phyloP scores from a whole-genome alignment of 2,797 vertebrate genomes.

The Poecilia velifera region DNA sequence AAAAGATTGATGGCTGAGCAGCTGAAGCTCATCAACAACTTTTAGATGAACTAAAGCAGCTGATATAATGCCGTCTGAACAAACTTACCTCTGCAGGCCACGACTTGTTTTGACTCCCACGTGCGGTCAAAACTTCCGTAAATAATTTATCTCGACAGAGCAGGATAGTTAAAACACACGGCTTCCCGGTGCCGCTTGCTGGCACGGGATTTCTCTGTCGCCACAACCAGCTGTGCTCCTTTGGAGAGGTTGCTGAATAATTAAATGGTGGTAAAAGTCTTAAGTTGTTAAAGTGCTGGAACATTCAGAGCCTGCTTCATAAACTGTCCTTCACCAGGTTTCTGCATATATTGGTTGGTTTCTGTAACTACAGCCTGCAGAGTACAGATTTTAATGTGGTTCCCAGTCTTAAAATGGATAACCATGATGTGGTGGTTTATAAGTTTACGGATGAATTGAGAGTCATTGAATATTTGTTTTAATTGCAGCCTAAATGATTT shows the following conservation, averaged over 20 bases:
- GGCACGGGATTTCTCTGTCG: conserved; percentile 2
- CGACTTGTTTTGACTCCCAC: conserved; percentile 47
- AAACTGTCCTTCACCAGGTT: background rate
- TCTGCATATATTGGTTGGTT: background rate
- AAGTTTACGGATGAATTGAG: background rate
- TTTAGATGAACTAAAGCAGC: background rate
- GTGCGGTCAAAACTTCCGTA: conserved; percentile 52
- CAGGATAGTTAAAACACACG: conserved; percentile 53
- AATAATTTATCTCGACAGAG: conserved; percentile 66
- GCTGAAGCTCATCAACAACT: conserved; percentile 31
- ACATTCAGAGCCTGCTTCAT: background rate
- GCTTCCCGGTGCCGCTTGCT: conserved; percentile 15
- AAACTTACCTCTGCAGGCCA: conserved; percentile 41
- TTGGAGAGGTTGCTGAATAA: background rate
- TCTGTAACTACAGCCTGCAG: background rate
- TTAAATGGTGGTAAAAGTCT: background rate
- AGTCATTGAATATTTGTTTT: too few species aligned
- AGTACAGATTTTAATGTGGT: background rate
- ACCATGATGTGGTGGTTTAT: background rate
- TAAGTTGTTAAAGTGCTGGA: background rate
- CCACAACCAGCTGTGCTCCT: background rate
- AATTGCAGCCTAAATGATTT: background rate
- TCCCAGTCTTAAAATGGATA: background rate
- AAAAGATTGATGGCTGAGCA: background rate
- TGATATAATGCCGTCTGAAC: conserved; percentile 30